Conservation (phyloP, 2,888 invertebrate genomes). For the Tethea ocularis region DNA sequence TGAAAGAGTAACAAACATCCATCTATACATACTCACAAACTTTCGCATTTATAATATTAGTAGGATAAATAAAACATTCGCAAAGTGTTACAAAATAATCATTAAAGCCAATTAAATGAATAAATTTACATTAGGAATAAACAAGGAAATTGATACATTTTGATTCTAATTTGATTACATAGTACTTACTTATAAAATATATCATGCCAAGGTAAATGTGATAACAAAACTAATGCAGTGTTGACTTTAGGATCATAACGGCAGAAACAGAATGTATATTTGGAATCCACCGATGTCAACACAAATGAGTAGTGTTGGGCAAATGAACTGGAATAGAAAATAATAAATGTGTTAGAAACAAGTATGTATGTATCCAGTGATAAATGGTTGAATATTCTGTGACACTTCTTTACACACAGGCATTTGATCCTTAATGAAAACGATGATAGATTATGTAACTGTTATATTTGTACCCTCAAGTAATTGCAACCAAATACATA, state of each 20-base stretch:
- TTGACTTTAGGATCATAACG: constrained; percentile 96
- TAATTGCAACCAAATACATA: too few species aligned
- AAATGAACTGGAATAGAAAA: constrained; percentile 84
- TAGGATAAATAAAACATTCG: neutral
- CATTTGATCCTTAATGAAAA: too few species aligned
- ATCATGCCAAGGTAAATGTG: constrained; percentile 98
- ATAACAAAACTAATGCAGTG: constrained; percentile 92
- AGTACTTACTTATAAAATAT: constrained; percentile 93
- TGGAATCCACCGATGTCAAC: constrained; percentile 96
- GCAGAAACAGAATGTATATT: constrained; percentile 99
- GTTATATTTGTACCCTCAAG: too few species aligned
- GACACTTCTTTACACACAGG: too few species aligned
- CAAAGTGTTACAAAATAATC: neutral
- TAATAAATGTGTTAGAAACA: too few species aligned
- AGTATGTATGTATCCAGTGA: neutral
- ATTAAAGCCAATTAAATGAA: neutral
- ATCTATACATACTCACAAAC: too few species aligned
- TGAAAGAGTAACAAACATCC: too few species aligned
- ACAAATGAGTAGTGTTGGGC: constrained; percentile 99
- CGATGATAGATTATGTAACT: too few species aligned
- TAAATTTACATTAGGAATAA: neutral
- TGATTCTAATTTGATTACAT: neutral
- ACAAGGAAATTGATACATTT: neutral
- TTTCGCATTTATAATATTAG: too few species aligned
- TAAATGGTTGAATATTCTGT: too few species aligned